phyloP scores from a whole-genome alignment of 2,113 vertebrate genomes.

The Tichodroma muraria region DNA sequence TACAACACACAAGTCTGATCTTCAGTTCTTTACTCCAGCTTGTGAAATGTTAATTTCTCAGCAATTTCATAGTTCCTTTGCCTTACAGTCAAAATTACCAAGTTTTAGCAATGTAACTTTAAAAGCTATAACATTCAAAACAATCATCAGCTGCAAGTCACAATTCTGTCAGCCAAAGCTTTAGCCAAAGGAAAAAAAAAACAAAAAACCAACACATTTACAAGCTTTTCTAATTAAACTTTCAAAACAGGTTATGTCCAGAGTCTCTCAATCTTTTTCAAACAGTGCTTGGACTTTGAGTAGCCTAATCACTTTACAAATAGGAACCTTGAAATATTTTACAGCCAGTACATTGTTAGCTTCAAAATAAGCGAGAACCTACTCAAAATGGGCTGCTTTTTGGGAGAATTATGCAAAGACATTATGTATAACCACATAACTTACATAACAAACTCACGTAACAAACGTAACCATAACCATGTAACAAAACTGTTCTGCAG shows the following conservation, averaged over 20 bases:
- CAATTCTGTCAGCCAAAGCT: neutral
- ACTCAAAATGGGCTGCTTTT: neutral
- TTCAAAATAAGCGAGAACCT: neutral
- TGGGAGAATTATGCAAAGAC: neutral
- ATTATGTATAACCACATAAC: neutral
- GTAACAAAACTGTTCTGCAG: neutral
- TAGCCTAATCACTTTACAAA: neutral
- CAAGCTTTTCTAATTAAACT: neutral
- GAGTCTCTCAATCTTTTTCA: neutral
- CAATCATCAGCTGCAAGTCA: neutral
- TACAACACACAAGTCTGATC: neutral
- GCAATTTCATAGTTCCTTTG: neutral
- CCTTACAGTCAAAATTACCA: neutral
- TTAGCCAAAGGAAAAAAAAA: neutral
- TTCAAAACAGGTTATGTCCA: neutral
- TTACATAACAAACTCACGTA: no score
- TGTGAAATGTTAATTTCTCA: neutral
- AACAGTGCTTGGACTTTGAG: neutral
- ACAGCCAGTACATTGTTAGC: fast-evolving
- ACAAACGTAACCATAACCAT: no score
- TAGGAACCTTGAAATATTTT: neutral
- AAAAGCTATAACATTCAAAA: neutral
- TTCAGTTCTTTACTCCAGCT: neutral
- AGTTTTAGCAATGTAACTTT: neutral
- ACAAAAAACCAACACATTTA: fast-evolving